Conservation (phyloP, 2,888 invertebrate species). For the Plutella xylostella region DNA sequence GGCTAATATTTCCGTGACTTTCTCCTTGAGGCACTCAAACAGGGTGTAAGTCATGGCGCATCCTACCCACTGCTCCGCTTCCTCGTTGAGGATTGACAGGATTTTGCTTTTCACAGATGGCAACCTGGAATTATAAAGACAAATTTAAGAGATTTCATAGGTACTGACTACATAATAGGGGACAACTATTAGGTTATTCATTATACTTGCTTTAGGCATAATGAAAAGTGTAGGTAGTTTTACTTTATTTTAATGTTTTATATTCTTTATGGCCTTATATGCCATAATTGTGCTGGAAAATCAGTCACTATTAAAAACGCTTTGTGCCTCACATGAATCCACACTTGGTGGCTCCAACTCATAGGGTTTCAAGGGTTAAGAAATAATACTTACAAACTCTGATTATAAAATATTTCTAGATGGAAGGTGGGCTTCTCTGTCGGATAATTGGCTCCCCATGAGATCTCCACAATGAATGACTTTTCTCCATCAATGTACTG, state of each 20-base stretch:
- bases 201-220: too few species aligned
- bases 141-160: too few species aligned
- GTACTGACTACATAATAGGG: too few species aligned
- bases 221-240: too few species aligned
- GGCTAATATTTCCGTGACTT: conserved; percentile 75
- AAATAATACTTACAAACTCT: conserved; percentile 81
- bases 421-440: conserved; percentile 83
- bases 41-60: conserved; percentile 95
- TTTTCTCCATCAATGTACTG: conserved; percentile 87
- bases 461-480: conserved; percentile 89
- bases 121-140: conserved; percentile 65
- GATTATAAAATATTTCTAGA: conserved; percentile 94
- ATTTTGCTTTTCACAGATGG: conserved; percentile 79
- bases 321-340: too few species aligned
- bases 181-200: too few species aligned
- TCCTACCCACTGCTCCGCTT: conserved; percentile 87
- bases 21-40: conserved; percentile 92
- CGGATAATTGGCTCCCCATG: conserved; percentile 90
- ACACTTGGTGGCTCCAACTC: too few species aligned
- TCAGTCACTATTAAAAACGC: too few species aligned
- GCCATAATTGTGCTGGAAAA: too few species aligned
- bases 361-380: too few species aligned
- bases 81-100: conserved; percentile 68
- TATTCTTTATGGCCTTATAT: too few species aligned
- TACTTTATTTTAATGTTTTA: too few species aligned